Evolutionary conservation across 1,140 invertebrate species (phyloP).

Genomic region (Apolygus lucorum): DNA sequence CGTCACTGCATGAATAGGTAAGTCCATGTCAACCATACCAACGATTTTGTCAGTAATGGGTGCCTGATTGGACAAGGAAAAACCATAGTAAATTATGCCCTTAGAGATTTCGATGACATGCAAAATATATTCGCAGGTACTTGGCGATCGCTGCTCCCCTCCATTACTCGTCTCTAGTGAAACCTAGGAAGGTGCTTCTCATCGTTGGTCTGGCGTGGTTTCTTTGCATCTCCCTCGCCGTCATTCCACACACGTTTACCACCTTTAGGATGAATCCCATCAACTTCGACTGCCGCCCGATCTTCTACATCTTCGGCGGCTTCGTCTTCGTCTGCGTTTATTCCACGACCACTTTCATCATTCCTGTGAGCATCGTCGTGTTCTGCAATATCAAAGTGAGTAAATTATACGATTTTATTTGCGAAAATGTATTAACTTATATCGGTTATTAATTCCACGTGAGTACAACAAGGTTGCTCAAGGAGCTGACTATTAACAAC

Average conservation of each 20-base stretch:
- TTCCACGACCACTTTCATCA: constrained; percentile 50
- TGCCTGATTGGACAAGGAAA: no score
- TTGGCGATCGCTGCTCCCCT: constrained; percentile 66
- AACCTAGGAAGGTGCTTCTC: constrained; percentile 48
- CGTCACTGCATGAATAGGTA: no score
- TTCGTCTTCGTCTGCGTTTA: constrained; percentile 55
- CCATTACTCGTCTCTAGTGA: constrained; percentile 63
- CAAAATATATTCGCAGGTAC: no score
- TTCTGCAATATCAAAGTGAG: constrained; percentile 58
- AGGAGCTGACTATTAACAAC: no score
- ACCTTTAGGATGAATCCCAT: constrained; percentile 47
- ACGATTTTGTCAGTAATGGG: no score
- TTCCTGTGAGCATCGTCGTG: constrained; percentile 59
- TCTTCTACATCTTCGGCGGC: constrained; percentile 48
- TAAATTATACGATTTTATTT: no score
- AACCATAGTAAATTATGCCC: no score
- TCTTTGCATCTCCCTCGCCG: constrained; percentile 40
- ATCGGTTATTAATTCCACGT: no score
- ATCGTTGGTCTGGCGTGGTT: constrained; percentile 45
- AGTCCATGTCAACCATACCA: no score
- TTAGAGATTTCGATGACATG: no score
- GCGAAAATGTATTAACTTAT: no score
- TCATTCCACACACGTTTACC: constrained; percentile 42
- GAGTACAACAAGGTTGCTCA: no score
- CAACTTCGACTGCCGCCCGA: constrained; percentile 53